A percentile compares a stretch with the other conserved stretches of the same genome.
phyloP scores from a whole-genome alignment of 2,888 invertebrate genomes.

The Drosophila subquinaria region DNA sequence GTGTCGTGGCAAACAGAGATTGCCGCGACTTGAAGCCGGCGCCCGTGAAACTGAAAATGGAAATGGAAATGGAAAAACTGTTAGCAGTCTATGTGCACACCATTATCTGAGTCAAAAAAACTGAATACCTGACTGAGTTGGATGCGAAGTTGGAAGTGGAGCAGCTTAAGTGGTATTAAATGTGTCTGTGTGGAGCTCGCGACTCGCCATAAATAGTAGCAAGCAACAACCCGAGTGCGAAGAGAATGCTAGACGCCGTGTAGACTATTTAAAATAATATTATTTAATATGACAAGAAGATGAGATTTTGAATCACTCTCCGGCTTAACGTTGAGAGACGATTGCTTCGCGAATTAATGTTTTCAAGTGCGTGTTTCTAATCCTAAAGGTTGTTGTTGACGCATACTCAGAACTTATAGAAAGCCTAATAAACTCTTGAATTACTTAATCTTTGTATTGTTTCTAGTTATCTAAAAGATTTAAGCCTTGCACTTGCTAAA shows the following conservation, averaged over 20 bases:
- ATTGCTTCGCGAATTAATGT: not conserved
- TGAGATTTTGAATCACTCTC: not conserved
- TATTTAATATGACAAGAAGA: constrained; percentile 5
- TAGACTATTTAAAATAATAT: constrained; percentile 23
- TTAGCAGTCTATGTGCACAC: constrained; percentile 34
- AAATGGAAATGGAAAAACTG: constrained; percentile 26
- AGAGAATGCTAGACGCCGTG: constrained; percentile 11
- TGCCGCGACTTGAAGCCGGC: constrained; percentile 19
- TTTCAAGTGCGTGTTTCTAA: not conserved
- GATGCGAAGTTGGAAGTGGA: not conserved
- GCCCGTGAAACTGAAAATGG: constrained; percentile 26
- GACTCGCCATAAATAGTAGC: constrained; percentile 22
- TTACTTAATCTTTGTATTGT: not conserved
- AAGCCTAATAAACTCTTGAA: not conserved
- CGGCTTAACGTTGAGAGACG: not conserved
- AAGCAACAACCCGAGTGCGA: constrained; percentile 6
- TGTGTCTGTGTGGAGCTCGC: constrained; percentile 34
- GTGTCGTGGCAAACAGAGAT: constrained; percentile 39
- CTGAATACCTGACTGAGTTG: constrained; percentile 5
- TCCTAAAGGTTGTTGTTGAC: not conserved
- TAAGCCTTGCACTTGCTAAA: not conserved
- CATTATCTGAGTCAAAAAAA: constrained; percentile 17
- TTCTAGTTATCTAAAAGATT: not conserved
- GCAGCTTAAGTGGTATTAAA: constrained; percentile 47
- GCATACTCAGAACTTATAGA: not conserved